Evolutionary conservation across 2,888 invertebrate genomes (phyloP).

Genomic region (Neria commutata): DNA sequence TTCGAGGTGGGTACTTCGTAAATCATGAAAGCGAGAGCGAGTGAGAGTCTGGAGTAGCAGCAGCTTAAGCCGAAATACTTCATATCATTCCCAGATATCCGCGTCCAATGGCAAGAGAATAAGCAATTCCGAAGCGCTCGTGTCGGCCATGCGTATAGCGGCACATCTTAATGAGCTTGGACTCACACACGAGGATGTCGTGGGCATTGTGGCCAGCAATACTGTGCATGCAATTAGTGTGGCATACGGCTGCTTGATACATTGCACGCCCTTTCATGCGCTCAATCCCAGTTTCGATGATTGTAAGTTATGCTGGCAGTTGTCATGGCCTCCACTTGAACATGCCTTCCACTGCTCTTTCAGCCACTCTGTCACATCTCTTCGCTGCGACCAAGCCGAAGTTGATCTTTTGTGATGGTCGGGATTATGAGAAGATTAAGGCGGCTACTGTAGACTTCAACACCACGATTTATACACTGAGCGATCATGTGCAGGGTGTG

Average conservation of each 20-base stretch:
- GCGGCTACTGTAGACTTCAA: conserved; percentile 32
- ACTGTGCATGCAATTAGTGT: conserved; percentile 45
- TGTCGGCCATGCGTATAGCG: conserved; percentile 46
- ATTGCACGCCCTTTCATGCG: conserved; percentile 29
- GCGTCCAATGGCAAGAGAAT: conserved; percentile 41
- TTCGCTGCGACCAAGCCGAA: conserved; percentile 34
- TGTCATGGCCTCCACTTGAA: not conserved
- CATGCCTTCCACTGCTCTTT: not conserved
- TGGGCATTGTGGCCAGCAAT: conserved; percentile 49
- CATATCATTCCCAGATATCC: conserved; percentile 36
- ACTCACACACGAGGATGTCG: conserved; percentile 44
- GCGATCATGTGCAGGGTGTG: conserved; percentile 34
- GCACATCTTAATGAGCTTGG: conserved; percentile 44
- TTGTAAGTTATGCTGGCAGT: conserved; percentile 26
- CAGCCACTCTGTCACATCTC: conserved; percentile 34
- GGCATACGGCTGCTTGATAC: conserved; percentile 45
- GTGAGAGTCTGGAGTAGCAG: too few relatives aligned
- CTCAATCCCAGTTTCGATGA: conserved; percentile 37
- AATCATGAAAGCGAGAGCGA: too few relatives aligned
- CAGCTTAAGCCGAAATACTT: too few relatives aligned
- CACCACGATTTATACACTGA: conserved; percentile 34
- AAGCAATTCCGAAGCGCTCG: conserved; percentile 41
- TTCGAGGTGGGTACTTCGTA: conserved; percentile 41
- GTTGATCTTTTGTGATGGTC: conserved; percentile 39
- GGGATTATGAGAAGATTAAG: conserved; percentile 31